phyloP scores from a whole-genome alignment of 2,113 vertebrate species.

The Lophius piscatorius region DNA sequence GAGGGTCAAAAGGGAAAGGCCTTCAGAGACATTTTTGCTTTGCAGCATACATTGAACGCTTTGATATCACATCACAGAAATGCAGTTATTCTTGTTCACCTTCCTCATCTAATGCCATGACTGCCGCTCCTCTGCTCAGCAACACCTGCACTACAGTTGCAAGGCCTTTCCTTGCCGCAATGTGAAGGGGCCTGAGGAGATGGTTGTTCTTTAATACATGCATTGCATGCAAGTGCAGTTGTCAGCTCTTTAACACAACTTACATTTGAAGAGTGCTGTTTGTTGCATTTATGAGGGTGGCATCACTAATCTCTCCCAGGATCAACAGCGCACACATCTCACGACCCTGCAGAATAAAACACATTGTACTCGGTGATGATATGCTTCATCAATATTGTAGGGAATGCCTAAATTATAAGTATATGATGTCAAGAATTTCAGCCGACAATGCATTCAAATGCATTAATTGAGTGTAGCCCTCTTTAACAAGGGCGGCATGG shows the following conservation, averaged over 20 bases:
- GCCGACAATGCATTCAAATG: no score
- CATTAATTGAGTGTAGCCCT: no score
- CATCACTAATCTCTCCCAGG: slow-evolving; percentile 91
- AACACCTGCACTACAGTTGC: slow-evolving; percentile 95
- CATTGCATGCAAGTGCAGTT: no score
- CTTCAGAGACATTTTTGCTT: not conserved
- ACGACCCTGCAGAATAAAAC: slow-evolving; percentile 84
- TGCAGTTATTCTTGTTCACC: slow-evolving; percentile 73
- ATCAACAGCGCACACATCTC: slow-evolving; percentile 98
- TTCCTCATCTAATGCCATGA: slow-evolving; percentile 95
- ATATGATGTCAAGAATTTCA: not conserved
- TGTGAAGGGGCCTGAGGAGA: slow-evolving; percentile 90
- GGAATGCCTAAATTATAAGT: not conserved
- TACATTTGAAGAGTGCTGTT: slow-evolving; percentile 95
- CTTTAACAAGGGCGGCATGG: no score
- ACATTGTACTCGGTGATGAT: not conserved
- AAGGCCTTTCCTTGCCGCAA: slow-evolving; percentile 94
- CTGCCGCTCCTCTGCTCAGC: slow-evolving; percentile 93
- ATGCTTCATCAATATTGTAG: not conserved
- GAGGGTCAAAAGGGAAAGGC: not conserved
- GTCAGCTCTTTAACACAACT: slow-evolving; percentile 72
- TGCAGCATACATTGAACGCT: not conserved
- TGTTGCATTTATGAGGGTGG: slow-evolving; percentile 94
- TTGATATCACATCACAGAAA: not conserved
- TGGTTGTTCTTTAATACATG: not conserved